These are phyloP conservation scores for Hydropsyche tenuis DNA, from an alignment of 1,140 invertebrate species.

Conservation along the genomic window DNA sequence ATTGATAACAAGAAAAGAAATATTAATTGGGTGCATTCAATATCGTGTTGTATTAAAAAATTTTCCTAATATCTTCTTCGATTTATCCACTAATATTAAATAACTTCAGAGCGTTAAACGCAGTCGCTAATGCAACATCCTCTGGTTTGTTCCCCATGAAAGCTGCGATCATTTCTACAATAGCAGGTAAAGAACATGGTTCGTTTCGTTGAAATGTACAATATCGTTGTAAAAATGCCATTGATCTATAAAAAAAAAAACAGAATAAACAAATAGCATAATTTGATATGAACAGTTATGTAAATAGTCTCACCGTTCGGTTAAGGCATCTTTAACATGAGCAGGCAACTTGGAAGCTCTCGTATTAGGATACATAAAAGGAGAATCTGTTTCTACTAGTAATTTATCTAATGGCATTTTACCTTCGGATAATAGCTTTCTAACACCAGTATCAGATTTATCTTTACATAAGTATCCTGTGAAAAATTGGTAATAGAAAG, in stretches of 20 bases:
- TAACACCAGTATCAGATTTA: conserved; percentile 88
- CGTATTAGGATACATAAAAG: conserved; percentile 96
- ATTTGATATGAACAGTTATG: neutral
- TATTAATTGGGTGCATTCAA: neutral
- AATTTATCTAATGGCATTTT: conserved; percentile 83
- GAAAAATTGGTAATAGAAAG: conserved; percentile 32
- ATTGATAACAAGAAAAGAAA: neutral
- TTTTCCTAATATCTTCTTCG: neutral
- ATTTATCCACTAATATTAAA: conserved; percentile 83
- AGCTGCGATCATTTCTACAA: conserved; percentile 92
- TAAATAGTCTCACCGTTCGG: conserved; percentile 71
- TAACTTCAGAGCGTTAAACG: conserved; percentile 91
- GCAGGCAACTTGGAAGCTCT: conserved; percentile 88
- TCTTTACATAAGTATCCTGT: conserved; percentile 91
- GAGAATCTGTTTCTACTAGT: conserved; percentile 90
- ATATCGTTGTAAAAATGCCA: conserved; percentile 73
- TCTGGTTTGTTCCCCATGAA: conserved; percentile 86
- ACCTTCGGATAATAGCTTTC: conserved; percentile 81
- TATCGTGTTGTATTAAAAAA: too few relatives aligned
- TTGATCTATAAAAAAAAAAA: conserved; percentile 59
- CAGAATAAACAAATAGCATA: conserved; percentile 5
- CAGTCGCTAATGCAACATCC: conserved; percentile 90
- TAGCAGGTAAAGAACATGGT: conserved; percentile 90
- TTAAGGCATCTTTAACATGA: conserved; percentile 85
- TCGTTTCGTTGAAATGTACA: conserved; percentile 97